Conservation (phyloP, 2,797 vertebrate species). For the Denticeps clupeoides region DNA sequence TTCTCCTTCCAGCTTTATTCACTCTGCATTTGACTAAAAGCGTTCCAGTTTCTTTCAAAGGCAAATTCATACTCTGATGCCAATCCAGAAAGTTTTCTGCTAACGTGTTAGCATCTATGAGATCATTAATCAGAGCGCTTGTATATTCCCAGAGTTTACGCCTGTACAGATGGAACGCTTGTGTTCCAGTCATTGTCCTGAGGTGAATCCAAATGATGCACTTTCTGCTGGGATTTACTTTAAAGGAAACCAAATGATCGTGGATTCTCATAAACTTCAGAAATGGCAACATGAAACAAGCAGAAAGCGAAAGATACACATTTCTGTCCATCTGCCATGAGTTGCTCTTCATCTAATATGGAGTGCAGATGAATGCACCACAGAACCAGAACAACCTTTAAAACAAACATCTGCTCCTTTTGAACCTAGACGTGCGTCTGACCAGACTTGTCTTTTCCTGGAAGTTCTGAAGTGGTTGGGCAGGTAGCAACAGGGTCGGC, state of each 20-base stretch:
- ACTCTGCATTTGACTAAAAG: too few species aligned
- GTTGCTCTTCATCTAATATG: background rate
- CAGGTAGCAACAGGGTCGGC: too few species aligned
- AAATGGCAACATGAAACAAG: constrained; percentile 1
- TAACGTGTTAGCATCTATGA: too few species aligned
- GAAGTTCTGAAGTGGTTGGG: background rate
- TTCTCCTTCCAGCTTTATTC: too few species aligned
- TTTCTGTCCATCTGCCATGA: background rate
- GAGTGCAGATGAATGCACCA: background rate
- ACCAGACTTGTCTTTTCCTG: background rate
- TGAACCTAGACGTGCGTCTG: background rate
- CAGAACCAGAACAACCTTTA: too few species aligned
- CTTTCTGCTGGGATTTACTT: constrained; percentile 15
- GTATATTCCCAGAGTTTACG: background rate
- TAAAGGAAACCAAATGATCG: constrained; percentile 10
- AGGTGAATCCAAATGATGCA: constrained; percentile 6
- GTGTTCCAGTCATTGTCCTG: constrained; percentile 15
- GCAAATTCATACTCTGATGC: too few species aligned
- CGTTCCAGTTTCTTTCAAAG: too few species aligned
- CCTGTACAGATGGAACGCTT: background rate
- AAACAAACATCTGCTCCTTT: background rate
- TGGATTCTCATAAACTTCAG: constrained; percentile 10
- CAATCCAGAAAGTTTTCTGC: too few species aligned
- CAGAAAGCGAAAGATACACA: constrained; percentile 2
- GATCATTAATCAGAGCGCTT: too few species aligned